Evolutionary conservation across 2,113 vertebrate species (phyloP), one percentile per base, ranked within the genome.

Genomic region (Scalopus aquaticus): DNA sequence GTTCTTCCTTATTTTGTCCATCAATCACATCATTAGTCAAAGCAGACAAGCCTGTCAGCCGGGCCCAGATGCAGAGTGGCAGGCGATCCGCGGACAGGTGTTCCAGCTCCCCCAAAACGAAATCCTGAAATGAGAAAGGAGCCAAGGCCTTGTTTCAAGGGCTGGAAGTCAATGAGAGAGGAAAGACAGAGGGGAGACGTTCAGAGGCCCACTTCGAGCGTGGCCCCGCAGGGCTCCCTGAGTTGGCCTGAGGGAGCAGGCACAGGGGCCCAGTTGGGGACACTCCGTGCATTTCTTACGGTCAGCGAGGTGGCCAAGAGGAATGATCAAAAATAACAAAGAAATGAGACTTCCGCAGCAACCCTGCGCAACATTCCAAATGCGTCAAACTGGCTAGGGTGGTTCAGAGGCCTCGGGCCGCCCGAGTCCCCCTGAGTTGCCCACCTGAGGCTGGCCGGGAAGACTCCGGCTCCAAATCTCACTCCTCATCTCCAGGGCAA

Each of bases 1-100:
- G 98, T 98, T 98, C 98, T 98, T 98, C 98, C 99, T 98, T 99
- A 99, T 99, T 98, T 98, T 98, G 99, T 99, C 99, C 98, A 99
- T 99, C 99, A 99, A 99, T 99, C 98, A 99, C 98, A 98, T 98
- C 99, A 99, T 99, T 99, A 99, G 99, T 99, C 98, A 99, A 99
- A 99, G 98, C 98, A 99, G 98, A 99, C 99, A 98, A 98, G 98
- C 98, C 98, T 98, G 99, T 98, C 98, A 98, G 98, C 98, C 97
- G 90, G 98, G 98, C 97, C 98, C 98, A 98, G 98, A 98, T 98
- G 98, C 97, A 86, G 98, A 98, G 98, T 98, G 98, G 98, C 98
- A 98, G 98, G 98, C 98, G 98, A 98, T 98, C 97, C 96, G 98
- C 95, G 97, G 99, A 99, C 98, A 99, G 99, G 99, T 99, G 99